phyloP scores from a whole-genome alignment of 1,140 invertebrate genomes.

The Drosophila azteca region DNA sequence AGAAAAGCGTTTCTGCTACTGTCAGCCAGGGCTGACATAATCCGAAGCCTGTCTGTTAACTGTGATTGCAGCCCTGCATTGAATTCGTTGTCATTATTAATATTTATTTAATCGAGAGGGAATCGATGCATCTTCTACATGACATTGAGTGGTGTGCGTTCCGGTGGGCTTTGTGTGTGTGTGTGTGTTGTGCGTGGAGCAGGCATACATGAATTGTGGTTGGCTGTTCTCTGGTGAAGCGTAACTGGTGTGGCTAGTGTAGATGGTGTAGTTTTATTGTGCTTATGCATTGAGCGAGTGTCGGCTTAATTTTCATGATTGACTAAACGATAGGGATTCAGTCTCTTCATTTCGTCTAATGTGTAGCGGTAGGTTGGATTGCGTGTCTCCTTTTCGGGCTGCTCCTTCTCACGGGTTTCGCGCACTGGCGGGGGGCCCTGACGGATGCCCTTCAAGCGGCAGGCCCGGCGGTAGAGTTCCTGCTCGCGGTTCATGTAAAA shows the following conservation, averaged over 20 bases:
- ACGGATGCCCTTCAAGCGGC: slow-evolving; percentile 62
- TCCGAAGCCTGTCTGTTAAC: too few species aligned
- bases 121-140: slow-evolving; percentile 11
- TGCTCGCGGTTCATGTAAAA: slow-evolving; percentile 74
- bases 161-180: background rate
- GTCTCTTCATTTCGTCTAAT: slow-evolving; percentile 72
- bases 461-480: slow-evolving; percentile 66
- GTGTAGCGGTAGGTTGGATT: slow-evolving; percentile 63
- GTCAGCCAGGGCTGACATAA: too few species aligned
- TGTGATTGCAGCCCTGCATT: too few species aligned
- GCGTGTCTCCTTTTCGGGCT: slow-evolving; percentile 51
- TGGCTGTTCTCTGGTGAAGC: background rate
- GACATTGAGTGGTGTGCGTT: background rate
- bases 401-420: slow-evolving; percentile 44
- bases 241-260: background rate
- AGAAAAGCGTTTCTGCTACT: too few species aligned
- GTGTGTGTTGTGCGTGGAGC: slow-evolving; percentile 4
- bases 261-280: background rate
- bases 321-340: slow-evolving; percentile 68
- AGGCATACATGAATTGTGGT: background rate
- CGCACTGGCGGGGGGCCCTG: slow-evolving; percentile 29
- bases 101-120: too few species aligned
- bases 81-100: too few species aligned
- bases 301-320: slow-evolving; percentile 45
- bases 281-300: background rate